Base-by-base conservation (phyloP, 2,888 invertebrate genomes). In the Oxycera nigricornis region DNA sequence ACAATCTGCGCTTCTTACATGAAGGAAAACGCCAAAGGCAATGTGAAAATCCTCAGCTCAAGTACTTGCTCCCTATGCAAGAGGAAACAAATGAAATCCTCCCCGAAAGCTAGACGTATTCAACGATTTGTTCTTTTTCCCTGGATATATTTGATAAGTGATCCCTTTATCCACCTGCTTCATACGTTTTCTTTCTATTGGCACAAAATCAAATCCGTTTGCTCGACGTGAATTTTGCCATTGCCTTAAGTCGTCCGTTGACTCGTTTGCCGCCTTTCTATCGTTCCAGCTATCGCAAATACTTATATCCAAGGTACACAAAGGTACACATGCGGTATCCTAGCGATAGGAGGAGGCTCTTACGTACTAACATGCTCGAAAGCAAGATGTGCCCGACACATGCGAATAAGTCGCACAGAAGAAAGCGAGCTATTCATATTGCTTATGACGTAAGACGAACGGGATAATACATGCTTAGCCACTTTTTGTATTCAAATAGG, bases 161-260 rank as follows among this genome's bases (percentile, higher is more conserved):
- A 70, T 70, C 70, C 70, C 46, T 70, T 70, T 70, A 70, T 70
- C 70, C 70, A 70, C 70, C 70, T 70, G 70, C 70, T 28, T 52
- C 70, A 55, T 70, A 55, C 55, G 70, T 70, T 70, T 70, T 70
- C 70, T 52, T 55, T 70, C 70, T 70, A 70, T 52, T 70, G 70
- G 52, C 70, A 70, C 35, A 70, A 31, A 70, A 70, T 70, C 70
- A 70, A 70, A 70, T 70, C 70, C 20, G 24, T 50, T n/a, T 70
- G 20, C 70, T 55, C 55, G 52, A 70, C 55, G 50, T 55, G 52
- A 22, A n/a, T 30, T 52, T 31, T 35, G 17, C 20, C 68, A 52
- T 50, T 22, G 24, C 55, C 9, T 55, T 55, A 20, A 55, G 39
- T 14, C 0, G 7, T 39, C 0, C 39, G 39, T 39, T 7, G 39